These are phyloP conservation scores for Scylla paramamosain DNA, from an alignment of 1,140 invertebrate genomes.

Conservation along the genomic window DNA sequence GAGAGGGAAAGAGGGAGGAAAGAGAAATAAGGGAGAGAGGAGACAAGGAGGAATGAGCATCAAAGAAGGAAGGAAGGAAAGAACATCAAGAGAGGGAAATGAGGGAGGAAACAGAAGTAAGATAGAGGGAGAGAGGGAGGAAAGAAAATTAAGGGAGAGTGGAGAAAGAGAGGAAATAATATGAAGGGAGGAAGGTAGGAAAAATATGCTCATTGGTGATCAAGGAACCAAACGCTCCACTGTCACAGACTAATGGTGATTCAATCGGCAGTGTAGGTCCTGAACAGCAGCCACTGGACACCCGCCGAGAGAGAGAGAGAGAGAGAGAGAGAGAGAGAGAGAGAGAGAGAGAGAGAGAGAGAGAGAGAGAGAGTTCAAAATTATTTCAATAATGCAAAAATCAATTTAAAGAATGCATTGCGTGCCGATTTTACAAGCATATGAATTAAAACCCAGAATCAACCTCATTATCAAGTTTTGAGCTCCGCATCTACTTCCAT, in stretches of 20 bases:
- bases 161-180: background rate
- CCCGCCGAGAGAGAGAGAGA: conserved; percentile 4
- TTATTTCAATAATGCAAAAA: too few relatives aligned
- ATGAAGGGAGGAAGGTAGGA: background rate
- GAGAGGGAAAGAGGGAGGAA: too few relatives aligned
- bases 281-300: conserved; percentile 15
- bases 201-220: background rate
- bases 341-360: conserved; percentile 28
- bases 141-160: background rate
- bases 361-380: background rate
- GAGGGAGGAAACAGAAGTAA: too few relatives aligned
- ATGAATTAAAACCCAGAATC: too few relatives aligned
- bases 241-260: conserved; percentile 15
- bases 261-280: background rate
- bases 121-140: background rate
- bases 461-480: too few relatives aligned
- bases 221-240: background rate
- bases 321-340: background rate
- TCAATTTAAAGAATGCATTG: too few relatives aligned
- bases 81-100: too few relatives aligned
- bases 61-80: too few relatives aligned
- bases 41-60: too few relatives aligned
- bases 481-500: too few relatives aligned
- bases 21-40: too few relatives aligned
- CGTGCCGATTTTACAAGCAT: too few relatives aligned